Conservation (phyloP, 2,113 vertebrate genomes). For the Sitta europaea region DNA sequence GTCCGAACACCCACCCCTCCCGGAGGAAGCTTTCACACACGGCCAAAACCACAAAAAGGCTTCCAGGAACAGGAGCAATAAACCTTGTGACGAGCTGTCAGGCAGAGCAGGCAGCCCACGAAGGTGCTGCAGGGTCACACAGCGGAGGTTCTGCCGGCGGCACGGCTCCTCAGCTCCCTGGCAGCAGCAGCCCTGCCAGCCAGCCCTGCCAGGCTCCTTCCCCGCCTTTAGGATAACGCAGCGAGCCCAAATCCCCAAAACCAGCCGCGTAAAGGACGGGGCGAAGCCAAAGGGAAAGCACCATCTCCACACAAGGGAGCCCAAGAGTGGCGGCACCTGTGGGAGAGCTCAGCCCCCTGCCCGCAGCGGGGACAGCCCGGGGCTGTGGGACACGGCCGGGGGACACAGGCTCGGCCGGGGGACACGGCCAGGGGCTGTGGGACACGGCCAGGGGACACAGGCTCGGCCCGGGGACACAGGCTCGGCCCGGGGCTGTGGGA, state of each 20-base stretch:
- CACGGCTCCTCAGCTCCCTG: neutral
- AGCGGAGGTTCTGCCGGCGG: rapidly evolving
- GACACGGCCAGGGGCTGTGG: too few species aligned
- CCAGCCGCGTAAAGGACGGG: neutral
- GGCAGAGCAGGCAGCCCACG: neutral
- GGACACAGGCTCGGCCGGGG: neutral
- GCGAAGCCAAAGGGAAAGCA: neutral
- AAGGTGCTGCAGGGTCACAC: neutral
- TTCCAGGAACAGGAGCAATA: neutral
- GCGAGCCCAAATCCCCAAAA: neutral
- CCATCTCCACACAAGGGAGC: too few species aligned
- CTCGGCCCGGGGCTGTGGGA: too few species aligned
- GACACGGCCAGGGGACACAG: too few species aligned
- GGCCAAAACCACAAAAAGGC: neutral
- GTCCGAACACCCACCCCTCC: neutral
- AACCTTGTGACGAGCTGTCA: neutral
- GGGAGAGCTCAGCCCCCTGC: neutral
- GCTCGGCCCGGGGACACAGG: too few species aligned
- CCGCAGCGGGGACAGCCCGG: rapidly evolving
- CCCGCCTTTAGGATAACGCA: rapidly evolving
- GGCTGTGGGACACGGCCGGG: neutral
- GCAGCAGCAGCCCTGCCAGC: too few species aligned
- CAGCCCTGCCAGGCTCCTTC: neutral
- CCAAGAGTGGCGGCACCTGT: neutral
- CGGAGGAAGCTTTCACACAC: neutral